Conservation (phyloP, 2,113 vertebrate species). For the Australoheros scitulus region DNA sequence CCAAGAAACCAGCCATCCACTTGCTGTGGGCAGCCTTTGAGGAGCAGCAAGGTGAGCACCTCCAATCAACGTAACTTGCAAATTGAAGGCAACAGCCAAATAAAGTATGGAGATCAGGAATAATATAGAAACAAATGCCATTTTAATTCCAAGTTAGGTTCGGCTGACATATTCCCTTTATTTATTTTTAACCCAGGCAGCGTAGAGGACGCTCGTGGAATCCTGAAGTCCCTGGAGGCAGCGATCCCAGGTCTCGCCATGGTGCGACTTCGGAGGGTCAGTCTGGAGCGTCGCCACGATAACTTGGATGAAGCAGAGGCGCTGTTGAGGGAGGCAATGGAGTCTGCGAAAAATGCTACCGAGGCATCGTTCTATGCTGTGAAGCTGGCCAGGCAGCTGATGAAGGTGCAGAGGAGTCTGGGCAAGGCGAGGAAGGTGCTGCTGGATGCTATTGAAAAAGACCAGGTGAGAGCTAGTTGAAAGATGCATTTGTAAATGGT, state of each 20-base stretch:
- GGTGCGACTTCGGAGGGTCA: slow-evolving; percentile 94
- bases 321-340: slow-evolving; percentile 90
- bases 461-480: slow-evolving; percentile 82
- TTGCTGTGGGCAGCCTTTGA: slow-evolving; percentile 98
- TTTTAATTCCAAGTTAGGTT: too few species aligned
- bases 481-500: not conserved
- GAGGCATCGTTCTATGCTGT: slow-evolving; percentile 94
- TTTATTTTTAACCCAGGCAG: slow-evolving; percentile 78
- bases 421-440: slow-evolving; percentile 93
- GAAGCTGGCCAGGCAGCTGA: slow-evolving; percentile 90
- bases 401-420: slow-evolving; percentile 92
- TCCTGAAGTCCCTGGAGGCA: slow-evolving; percentile 89
- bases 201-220: slow-evolving; percentile 90
- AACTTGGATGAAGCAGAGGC: slow-evolving; percentile 92
- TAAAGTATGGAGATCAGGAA: not conserved
- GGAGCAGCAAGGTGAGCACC: slow-evolving; percentile 93
- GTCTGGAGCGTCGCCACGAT: slow-evolving; percentile 93
- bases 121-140: not conserved
- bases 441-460: slow-evolving; percentile 92
- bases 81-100: not conserved
- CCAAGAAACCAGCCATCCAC: slow-evolving; percentile 93
- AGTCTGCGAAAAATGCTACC: slow-evolving; percentile 82
- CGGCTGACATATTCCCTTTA: not conserved
- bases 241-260: slow-evolving; percentile 89
- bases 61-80: not conserved